Conservation (phyloP, 1,140 invertebrate genomes). For the Diabrotica virgifera region DNA sequence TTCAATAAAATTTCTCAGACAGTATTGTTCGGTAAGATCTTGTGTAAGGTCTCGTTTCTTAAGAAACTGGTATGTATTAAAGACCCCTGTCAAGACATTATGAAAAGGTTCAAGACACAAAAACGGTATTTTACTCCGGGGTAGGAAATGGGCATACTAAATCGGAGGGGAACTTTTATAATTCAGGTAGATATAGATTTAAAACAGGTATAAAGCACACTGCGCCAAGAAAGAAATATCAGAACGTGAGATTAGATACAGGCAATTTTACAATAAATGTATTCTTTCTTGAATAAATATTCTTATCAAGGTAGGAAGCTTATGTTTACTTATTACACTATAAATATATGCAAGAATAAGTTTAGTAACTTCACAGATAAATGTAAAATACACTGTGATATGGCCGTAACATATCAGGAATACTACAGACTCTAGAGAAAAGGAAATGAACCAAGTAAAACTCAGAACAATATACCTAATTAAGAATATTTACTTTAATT, state of each 20-base stretch:
- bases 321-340: not conserved
- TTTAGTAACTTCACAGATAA: no score
- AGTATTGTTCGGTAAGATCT: conserved; percentile 33
- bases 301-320: not conserved
- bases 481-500: no score
- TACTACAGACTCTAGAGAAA: no score
- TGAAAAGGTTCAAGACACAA: conserved; percentile 33
- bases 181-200: conserved; percentile 30
- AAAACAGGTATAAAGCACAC: conserved; percentile 31
- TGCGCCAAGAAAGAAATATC: conserved; percentile 6
- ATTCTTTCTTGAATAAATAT: conserved; percentile 7
- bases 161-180: conserved; percentile 24
- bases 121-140: conserved; percentile 33
- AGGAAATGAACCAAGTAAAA: no score
- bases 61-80: conserved; percentile 35
- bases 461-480: no score
- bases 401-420: no score
- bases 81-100: conserved; percentile 34
- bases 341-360: no score
- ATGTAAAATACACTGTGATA: no score
- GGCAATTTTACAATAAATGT: conserved; percentile 1
- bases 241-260: not conserved
- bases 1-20: conserved; percentile 38
- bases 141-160: conserved; percentile 26
- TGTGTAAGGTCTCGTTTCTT: conserved; percentile 21